Conservation (phyloP, 1,140 invertebrate species). For the Drosophila ohnishii region DNA sequence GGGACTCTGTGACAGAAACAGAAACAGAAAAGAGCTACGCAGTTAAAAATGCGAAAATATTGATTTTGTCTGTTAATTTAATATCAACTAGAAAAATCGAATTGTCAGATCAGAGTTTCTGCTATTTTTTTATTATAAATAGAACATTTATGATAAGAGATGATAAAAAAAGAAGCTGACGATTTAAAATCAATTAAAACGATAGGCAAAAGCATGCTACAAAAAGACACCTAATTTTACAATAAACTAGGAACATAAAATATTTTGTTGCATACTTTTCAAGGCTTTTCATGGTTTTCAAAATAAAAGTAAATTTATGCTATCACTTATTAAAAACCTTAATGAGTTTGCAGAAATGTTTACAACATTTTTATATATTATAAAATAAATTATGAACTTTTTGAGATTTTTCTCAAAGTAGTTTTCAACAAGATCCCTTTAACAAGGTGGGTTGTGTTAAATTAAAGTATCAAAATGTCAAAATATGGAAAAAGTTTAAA, state of each 20-base stretch:
- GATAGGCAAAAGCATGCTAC: not conserved
- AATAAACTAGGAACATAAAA: not conserved
- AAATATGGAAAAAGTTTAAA: not conserved
- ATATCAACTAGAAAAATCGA: not conserved
- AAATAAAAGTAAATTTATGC: not conserved
- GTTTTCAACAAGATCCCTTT: not conserved
- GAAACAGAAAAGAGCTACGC: not conserved
- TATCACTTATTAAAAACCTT: too few relatives aligned
- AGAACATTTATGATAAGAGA: not conserved
- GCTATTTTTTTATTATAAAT: not conserved
- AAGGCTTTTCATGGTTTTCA: not conserved
- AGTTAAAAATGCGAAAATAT: constrained; percentile 2
- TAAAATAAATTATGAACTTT: too few relatives aligned
- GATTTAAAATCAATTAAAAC: not conserved
- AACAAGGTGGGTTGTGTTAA: not conserved
- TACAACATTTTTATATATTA: not conserved
- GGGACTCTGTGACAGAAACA: not conserved
- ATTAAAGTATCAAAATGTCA: too few relatives aligned
- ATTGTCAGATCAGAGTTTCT: not conserved
- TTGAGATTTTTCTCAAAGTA: not conserved
- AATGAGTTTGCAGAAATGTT: not conserved
- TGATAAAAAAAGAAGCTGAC: too few relatives aligned
- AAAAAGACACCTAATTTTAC: not conserved
- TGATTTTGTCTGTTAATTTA: not conserved
- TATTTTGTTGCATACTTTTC: constrained; percentile 1